Conservation (phyloP, 2,113 vertebrate species). For the Bagarius yarrelli region DNA sequence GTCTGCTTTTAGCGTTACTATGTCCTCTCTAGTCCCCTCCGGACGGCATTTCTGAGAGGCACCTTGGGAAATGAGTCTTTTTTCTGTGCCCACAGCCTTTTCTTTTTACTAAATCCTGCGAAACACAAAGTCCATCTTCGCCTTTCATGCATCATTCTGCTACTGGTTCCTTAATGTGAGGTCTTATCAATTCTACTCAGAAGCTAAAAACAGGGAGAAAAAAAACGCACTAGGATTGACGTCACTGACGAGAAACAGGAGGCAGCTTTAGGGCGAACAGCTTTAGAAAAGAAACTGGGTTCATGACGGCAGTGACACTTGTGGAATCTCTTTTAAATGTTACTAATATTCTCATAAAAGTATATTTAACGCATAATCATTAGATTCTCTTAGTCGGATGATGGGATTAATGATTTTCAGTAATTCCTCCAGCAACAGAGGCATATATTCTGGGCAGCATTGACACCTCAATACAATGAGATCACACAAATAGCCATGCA, state of each 20-base stretch:
- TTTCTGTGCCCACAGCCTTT: background rate
- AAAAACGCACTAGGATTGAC: constrained; percentile 48
- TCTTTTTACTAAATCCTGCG: background rate
- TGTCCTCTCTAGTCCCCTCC: background rate
- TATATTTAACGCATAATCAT: background rate
- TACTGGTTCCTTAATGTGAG: constrained; percentile 6
- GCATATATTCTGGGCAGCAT: background rate
- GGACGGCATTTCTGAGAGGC: background rate
- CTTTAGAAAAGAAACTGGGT: constrained; percentile 38
- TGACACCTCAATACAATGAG: background rate
- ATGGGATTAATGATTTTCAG: background rate
- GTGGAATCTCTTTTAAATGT: background rate
- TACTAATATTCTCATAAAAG: background rate
- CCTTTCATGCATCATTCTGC: background rate
- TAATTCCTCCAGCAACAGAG: background rate
- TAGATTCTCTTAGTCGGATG: background rate
- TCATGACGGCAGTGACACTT: constrained; percentile 21
- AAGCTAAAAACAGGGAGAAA: background rate
- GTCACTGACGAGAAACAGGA: constrained; percentile 49
- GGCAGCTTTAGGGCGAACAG: constrained; percentile 25
- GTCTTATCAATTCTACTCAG: constrained; percentile 32
- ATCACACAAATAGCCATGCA: constrained; percentile 15
- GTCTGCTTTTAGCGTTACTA: background rate
- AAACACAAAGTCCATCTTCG: background rate
- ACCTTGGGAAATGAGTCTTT: background rate